Percentiles rank a stretch among this genome's conserved stretches.
Evolutionary conservation across 30 jellyfish, hydroid and myxozoan species (phyloP).

Genomic region (Turritopsis dohrnii): DNA sequence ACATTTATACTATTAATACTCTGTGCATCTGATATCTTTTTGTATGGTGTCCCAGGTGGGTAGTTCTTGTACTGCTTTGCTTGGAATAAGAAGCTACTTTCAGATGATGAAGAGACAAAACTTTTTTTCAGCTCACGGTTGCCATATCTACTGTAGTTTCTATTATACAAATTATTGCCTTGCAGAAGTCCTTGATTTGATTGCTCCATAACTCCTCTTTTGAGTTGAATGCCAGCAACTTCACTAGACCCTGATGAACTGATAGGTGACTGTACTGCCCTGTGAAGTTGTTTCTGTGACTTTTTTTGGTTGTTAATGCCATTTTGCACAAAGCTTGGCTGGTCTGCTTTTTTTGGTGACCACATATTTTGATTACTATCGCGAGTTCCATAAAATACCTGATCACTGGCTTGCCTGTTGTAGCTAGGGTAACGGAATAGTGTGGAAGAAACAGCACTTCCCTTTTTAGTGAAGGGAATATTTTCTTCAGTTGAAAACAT

Average conservation of each 20-base stretch:
- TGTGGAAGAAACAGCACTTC: neutral
- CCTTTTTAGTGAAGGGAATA: neutral
- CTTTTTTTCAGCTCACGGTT: neutral
- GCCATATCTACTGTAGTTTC: constrained; percentile 29
- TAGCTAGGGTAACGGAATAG: neutral
- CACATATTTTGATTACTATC: neutral
- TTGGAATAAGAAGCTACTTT: neutral
- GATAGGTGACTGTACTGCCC: neutral
- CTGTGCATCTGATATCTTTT: neutral
- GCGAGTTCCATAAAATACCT: neutral
- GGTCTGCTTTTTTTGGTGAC: neutral
- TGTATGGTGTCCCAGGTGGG: neutral
- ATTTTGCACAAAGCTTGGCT: neutral
- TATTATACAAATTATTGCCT: constrained; percentile 13
- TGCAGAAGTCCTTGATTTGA: neutral
- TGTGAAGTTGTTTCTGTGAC: neutral
- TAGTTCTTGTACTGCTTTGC: neutral
- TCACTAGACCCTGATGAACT: constrained; percentile 21
- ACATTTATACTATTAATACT: neutral
- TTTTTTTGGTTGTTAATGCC: neutral
- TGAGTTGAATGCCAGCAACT: neutral
- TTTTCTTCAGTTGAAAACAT: neutral
- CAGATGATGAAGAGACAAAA: neutral
- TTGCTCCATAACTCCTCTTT: neutral
- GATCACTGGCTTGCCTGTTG: neutral